Evolutionary conservation across 2,888 invertebrate genomes (phyloP).

Genomic region (Peribatodes rhomboidaria): DNA sequence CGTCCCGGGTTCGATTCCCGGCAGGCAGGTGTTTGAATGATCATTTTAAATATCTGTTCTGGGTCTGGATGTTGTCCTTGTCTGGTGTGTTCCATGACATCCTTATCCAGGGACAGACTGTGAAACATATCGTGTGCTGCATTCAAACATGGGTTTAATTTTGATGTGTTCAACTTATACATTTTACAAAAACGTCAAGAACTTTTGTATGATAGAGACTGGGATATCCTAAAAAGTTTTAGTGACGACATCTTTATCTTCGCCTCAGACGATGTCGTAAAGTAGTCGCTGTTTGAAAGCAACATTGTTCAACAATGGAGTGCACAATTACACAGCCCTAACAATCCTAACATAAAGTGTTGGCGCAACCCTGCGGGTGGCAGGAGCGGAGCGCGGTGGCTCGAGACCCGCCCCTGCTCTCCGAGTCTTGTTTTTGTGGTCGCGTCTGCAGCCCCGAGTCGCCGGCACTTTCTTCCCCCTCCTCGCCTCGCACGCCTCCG

Average conservation of each 20-base stretch:
- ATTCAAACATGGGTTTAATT: neutral
- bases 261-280: conserved; percentile 41
- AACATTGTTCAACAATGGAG: conserved; percentile 57
- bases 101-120: too few relatives aligned
- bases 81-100: too few relatives aligned
- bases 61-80: too few relatives aligned
- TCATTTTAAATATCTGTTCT: too few relatives aligned
- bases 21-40: too few relatives aligned
- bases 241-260: conserved; percentile 39
- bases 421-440: conserved; percentile 84
- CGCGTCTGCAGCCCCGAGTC: conserved; percentile 83
- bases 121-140: too few relatives aligned
- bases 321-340: conserved; percentile 55
- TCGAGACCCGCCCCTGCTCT: conserved; percentile 75
- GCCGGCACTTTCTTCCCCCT: conserved; percentile 73
- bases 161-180: neutral
- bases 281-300: conserved; percentile 47
- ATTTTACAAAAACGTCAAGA: neutral
- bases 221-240: conserved; percentile 28
- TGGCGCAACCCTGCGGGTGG: conserved; percentile 69
- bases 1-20: too few relatives aligned
- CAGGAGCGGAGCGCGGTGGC: conserved; percentile 66
- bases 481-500: conserved; percentile 63
- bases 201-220: neutral
- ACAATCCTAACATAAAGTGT: conserved; percentile 56